Base-by-base conservation (phyloP, 2,797 vertebrate species). In the Babyrousa celebensis region DNA sequence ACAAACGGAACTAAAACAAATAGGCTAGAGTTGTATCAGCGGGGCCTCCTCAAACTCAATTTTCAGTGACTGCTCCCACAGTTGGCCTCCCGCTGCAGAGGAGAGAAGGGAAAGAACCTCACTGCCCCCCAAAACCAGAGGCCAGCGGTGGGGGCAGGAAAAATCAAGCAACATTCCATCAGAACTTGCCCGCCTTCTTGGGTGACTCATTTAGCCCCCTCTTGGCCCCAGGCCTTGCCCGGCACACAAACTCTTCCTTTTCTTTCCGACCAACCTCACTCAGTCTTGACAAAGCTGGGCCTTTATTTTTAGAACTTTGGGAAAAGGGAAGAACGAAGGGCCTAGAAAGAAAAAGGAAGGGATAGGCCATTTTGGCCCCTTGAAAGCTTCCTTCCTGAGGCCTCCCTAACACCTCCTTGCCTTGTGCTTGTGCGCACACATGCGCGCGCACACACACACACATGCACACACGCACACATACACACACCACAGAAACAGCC, bases 261-360 rank as follows among this genome's bases (percentile, higher is more conserved):
- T 80, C 82, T 72, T 83, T 96, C 72, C n/a, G 10, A 83, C 54
- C 58, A 63, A 29, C 15, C 65, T 97, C 54, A 1, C 43, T 32
- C 20, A 17, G 80, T 70, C 90, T 83, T 29, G 25, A 94, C 54
- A 80, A 96, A 96, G 88, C 27, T 27, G 14, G 52, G 36, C 58
- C 40, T 95, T 86, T 91, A 94, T 88, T 96, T 97, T 91, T 92
- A 86, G 88, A 95, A 83, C 63, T 56, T 85, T 62, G 70, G 60
- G 74, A 85, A 95, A 67, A 58, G 48, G 20, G 40, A 93, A 90
- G 52, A 84, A n/a, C 91, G 80, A 82, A 87, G 25, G 63, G n/a
- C 56, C 78, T 7, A 67, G 79, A 87, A 68, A 77, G 54, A 77
- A 91, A 71, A 67, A 32, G 40, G 71, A 83, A 89, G 40, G 32